Evolutionary conservation across 2,797 vertebrate species (phyloP).

Genomic region (Phrynocephalus vlangalii): DNA sequence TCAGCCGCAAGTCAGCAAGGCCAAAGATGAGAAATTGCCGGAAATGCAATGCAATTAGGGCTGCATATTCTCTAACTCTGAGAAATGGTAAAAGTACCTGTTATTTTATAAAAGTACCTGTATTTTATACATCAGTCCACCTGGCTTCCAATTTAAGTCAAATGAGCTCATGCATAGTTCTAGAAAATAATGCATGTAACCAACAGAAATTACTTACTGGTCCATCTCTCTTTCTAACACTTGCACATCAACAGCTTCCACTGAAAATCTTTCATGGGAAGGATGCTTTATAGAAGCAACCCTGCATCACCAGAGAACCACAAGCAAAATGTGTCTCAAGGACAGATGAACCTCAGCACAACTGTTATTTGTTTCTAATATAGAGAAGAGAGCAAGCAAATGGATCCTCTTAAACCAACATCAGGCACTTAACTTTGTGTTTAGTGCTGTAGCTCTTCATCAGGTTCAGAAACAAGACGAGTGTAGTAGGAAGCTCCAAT

Average conservation of each 20-base stretch:
- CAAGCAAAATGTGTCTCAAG: not conserved
- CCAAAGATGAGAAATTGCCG: not conserved
- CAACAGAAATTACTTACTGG: not conserved
- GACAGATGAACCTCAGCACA: not conserved
- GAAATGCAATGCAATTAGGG: not conserved
- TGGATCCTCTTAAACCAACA: not conserved
- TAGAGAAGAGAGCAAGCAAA: not conserved
- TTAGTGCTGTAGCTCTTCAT: not conserved
- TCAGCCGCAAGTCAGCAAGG: not conserved
- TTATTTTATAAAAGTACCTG: not conserved
- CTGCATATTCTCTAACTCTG: not conserved
- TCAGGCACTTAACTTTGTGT: not conserved
- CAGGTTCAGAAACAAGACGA: not conserved
- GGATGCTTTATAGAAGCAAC: not conserved
- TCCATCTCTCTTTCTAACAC: not conserved
- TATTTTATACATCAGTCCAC: not conserved
- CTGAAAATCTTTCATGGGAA: not conserved
- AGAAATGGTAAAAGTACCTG: not conserved
- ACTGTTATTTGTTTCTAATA: not conserved
- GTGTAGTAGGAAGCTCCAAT: not conserved
- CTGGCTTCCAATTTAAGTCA: not conserved
- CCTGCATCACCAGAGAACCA: not conserved
- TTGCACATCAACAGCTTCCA: not conserved
- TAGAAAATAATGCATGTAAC: not conserved
- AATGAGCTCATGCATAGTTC: not conserved